These are phyloP conservation scores for Tonatia bakeri DNA, from an alignment of 2,113 vertebrate species.

Conservation along the genomic window DNA sequence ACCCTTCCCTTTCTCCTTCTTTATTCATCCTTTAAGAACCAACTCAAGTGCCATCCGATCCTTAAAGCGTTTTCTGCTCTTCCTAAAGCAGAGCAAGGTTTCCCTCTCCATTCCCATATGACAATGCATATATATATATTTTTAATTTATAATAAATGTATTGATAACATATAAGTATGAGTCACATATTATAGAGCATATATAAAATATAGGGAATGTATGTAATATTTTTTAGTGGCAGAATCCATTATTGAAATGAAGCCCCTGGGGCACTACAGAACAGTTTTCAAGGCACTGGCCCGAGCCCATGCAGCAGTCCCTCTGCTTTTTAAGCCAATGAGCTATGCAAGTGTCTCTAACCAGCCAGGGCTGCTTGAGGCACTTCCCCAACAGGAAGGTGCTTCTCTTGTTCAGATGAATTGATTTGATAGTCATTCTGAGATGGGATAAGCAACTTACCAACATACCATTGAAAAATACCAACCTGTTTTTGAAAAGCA, in stretches of 20 bases:
- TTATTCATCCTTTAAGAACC: background rate
- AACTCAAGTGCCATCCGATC: background rate
- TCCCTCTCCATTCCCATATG: background rate
- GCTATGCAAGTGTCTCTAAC: background rate
- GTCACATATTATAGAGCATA: background rate
- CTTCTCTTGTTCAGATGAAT: background rate
- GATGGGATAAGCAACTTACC: background rate
- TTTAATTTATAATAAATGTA: background rate
- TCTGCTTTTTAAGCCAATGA: background rate
- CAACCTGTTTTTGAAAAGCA: background rate
- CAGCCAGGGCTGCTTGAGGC: background rate
- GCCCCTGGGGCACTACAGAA: background rate
- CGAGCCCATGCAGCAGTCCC: background rate
- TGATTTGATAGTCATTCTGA: background rate
- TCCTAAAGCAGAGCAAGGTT: background rate
- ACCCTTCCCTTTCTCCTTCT: background rate
- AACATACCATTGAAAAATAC: background rate
- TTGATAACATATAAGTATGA: background rate
- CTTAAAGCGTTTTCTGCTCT: background rate
- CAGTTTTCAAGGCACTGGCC: background rate
- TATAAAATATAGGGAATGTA: background rate
- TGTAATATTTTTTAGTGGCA: background rate
- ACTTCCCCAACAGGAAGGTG: background rate
- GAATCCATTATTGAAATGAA: background rate
- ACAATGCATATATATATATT: background rate